Evolutionary conservation across 2,797 vertebrate genomes (phyloP).

Genomic region (Premnoplex brunnescens): DNA sequence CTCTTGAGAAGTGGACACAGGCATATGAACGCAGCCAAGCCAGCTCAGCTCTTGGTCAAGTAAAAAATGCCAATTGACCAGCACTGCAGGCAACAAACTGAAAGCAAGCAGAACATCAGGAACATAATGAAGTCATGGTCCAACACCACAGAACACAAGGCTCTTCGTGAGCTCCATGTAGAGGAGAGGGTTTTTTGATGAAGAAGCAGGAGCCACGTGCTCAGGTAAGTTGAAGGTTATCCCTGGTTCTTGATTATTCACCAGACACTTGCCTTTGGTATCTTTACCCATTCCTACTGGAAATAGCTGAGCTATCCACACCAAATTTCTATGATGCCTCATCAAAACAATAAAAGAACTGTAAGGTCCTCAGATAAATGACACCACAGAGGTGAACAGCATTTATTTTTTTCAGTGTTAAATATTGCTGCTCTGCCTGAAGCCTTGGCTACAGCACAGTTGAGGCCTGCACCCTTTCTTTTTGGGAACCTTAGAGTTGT

Average conservation of each 20-base stretch:
- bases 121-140: background rate
- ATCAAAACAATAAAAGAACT: background rate
- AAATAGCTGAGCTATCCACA: background rate
- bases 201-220: background rate
- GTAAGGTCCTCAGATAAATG: background rate
- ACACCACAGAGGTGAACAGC: background rate
- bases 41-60: background rate
- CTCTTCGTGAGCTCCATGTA: background rate
- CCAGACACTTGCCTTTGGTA: background rate
- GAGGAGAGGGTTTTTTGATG: background rate
- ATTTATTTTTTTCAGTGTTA: background rate
- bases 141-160: background rate
- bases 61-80: background rate
- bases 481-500: background rate
- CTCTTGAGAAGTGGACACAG: background rate
- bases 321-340: background rate
- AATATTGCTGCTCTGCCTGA: background rate
- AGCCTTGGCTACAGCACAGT: background rate
- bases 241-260: background rate
- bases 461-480: background rate
- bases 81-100: background rate
- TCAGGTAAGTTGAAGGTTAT: background rate
- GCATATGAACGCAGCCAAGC: background rate
- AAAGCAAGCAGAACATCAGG: background rate
- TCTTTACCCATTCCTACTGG: background rate